Base-by-base conservation (phyloP, 2,113 vertebrate genomes). In the Rutilus rutilus region DNA sequence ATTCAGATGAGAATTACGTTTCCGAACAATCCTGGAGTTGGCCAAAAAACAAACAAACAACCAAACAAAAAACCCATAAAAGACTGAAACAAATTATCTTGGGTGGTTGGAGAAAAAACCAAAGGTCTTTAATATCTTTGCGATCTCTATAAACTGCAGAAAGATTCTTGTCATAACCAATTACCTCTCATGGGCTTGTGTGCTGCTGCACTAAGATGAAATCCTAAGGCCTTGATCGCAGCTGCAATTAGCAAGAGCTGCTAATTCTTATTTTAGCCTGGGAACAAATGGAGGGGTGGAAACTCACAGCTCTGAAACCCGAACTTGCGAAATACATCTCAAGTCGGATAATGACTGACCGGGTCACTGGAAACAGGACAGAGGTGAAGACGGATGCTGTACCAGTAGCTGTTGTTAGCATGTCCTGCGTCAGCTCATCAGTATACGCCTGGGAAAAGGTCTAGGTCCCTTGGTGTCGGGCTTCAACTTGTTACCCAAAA, bases 181-280 rank as follows among this genome's bases (percentile, higher is more conserved):
- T 75, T 78, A 84, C 47, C 74, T 64, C 60, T 45, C 21, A 64
- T 52, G 83, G 71, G 7, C 33, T 64, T 65, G 15, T 78, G 33
- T 78, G 3, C n/a, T 78, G 3, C n/a, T n/a, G 76, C 14, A 14
- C 65, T 33, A 67, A 82, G 52, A 67, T 69, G 2, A 65, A 45
- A 62, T 59, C 65, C 27, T 6, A 33, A 54, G 75, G 17, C 75
- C 52, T 33, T 30, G 42, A 83, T 84, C 77, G 27, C 36, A 21
- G 64, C 36, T 85, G 47, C 77, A 84, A 82, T 88, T 88, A 84
- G 67, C 23, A n/a, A 45, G 60, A 71, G 59, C 75, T 71, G 45
- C 74, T 85, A 82, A 45, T 25, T 45, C 69, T 84, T 74, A 84
- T 86, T 88, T 86, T 86, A 86, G 80, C 62, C n/a, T 21, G 25